phyloP scores from a whole-genome alignment of 1,140 invertebrate genomes.

The Palaemon carinicauda region DNA sequence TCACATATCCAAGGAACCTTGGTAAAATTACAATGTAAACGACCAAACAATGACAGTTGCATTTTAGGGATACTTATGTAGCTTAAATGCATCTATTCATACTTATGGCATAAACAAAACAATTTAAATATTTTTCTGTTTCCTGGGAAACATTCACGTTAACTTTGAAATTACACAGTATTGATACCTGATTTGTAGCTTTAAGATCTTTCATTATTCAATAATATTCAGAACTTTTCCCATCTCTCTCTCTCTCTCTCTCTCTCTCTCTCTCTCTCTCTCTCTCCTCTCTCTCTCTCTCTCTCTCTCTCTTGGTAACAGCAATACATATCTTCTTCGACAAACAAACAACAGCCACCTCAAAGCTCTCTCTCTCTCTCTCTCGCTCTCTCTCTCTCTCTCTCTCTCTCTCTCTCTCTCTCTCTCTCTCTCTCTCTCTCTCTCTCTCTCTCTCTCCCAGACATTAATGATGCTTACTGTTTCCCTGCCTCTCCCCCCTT shows the following conservation, averaged over 20 bases:
- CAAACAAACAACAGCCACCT: not conserved
- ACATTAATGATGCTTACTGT: not conserved
- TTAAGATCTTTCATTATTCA: too few species aligned
- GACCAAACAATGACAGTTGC: too few species aligned
- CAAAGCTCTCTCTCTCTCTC: not conserved
- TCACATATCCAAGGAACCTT: too few species aligned
- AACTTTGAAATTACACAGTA: too few species aligned
- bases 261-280: not conserved
- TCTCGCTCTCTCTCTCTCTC: not conserved
- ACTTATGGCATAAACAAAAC: too few species aligned
- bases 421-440: not conserved
- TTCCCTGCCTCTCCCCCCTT: not conserved
- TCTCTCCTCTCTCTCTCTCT: not conserved
- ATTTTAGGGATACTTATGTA: too few species aligned
- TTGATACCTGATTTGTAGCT: not conserved
- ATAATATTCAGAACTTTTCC: too few species aligned
- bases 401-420: not conserved
- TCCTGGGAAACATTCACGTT: not conserved
- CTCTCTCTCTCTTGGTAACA: not conserved
- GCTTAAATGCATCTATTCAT: too few species aligned
- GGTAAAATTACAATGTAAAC: too few species aligned
- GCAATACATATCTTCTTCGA: too few species aligned
- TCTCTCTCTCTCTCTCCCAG: not conserved
- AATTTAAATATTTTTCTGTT: too few species aligned
- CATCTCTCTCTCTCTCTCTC: not conserved